phyloP scores from a whole-genome alignment of 2,113 vertebrate genomes.

The Grammomys dolichurus region DNA sequence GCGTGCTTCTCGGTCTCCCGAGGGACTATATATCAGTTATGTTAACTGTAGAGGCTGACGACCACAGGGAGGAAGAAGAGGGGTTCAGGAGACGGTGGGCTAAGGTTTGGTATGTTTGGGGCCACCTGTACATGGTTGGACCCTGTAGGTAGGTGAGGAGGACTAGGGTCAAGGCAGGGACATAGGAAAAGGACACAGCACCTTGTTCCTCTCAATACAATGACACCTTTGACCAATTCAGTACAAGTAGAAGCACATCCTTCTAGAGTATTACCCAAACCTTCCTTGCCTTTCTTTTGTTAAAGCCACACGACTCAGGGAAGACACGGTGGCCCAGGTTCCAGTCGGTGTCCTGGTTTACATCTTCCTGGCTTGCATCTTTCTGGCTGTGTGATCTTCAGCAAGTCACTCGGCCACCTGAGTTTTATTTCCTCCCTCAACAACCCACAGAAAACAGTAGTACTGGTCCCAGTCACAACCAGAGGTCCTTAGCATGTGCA shows the following conservation, averaged over 20 bases:
- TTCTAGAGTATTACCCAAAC: background rate
- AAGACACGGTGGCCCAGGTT: background rate
- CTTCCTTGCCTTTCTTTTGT: background rate
- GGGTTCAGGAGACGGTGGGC: background rate
- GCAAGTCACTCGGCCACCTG: background rate
- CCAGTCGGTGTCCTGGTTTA: background rate
- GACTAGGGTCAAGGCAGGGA: background rate
- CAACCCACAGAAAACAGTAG: rapidly evolving
- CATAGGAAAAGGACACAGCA: background rate
- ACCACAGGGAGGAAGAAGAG: background rate
- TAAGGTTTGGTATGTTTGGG: background rate
- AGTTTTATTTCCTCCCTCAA: background rate
- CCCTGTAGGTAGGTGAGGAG: background rate
- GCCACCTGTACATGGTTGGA: background rate
- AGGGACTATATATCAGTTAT: background rate
- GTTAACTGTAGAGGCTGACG: background rate
- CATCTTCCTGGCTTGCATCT: background rate
- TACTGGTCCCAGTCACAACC: background rate
- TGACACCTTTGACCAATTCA: background rate
- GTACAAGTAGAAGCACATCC: background rate
- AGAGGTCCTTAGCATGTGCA: rapidly evolving
- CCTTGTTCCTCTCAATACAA: rapidly evolving
- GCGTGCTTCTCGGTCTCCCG: background rate
- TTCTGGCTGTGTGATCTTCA: background rate
- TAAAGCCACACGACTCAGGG: background rate